phyloP scores from a whole-genome alignment of 2,888 invertebrate species.

The Melikaiella ostensackeni region DNA sequence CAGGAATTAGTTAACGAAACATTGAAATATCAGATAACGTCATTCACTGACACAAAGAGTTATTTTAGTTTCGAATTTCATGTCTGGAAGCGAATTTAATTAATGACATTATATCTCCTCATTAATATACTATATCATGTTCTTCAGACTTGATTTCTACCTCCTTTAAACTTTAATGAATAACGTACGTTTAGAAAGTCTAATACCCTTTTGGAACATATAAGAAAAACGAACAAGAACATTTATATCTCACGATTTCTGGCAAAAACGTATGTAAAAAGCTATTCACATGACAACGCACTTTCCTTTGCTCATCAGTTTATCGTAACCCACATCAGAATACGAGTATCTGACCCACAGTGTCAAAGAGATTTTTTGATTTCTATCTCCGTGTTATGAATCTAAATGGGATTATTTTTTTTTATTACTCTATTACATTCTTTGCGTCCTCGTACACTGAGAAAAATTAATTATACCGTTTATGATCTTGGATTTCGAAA shows the following conservation, averaged over 20 bases:
- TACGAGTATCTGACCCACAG: slow-evolving; percentile 12
- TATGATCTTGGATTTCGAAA: too few species aligned
- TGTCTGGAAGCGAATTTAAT: background rate
- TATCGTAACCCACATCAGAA: slow-evolving; percentile 27
- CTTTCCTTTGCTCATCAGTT: slow-evolving; percentile 11
- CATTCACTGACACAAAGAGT: background rate
- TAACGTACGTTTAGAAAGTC: background rate
- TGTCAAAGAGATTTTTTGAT: slow-evolving; percentile 21
- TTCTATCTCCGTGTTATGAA: background rate
- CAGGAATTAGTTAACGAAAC: too few species aligned
- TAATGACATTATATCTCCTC: background rate
- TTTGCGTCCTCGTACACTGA: background rate
- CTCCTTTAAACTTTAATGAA: background rate
- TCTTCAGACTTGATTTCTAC: background rate
- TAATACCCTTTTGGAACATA: background rate
- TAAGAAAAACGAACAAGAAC: background rate
- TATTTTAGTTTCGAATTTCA: background rate
- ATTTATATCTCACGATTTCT: slow-evolving; percentile 1
- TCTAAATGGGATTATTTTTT: background rate
- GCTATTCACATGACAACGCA: background rate
- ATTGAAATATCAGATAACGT: too few species aligned
- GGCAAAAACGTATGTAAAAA: slow-evolving; percentile 3
- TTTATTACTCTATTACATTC: background rate
- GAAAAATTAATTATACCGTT: too few species aligned
- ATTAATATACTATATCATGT: background rate